Conservation (phyloP, 2,113 vertebrate species). For the Scomber scombrus region DNA sequence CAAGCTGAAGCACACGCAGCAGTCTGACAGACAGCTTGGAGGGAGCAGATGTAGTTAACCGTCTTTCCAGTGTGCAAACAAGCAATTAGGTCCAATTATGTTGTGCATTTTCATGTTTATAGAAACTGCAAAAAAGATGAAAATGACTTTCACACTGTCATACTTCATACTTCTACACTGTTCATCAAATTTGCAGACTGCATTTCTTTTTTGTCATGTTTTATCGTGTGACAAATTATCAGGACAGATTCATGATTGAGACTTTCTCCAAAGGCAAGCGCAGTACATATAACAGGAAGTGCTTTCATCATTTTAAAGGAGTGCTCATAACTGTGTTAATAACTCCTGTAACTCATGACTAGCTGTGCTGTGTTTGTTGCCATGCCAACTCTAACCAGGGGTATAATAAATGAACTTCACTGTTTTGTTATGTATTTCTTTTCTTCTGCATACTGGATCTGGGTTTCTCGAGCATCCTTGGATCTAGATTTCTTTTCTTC, state of each 20-base stretch:
- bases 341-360: neutral
- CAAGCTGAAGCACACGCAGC: conserved; percentile 14
- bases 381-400: neutral
- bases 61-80: conserved; percentile 53
- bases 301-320: neutral
- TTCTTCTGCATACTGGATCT: neutral
- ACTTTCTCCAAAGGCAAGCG: neutral
- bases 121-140: conserved; percentile 34
- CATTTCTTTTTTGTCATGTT: conserved; percentile 17
- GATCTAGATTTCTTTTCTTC: too few species aligned
- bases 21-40: conserved; percentile 42
- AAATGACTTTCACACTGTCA: neutral
- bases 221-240: conserved; percentile 22
- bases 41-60: conserved; percentile 30
- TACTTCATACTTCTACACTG: neutral
- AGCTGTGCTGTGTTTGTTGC: neutral
- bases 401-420: neutral
- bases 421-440: neutral
- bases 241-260: neutral
- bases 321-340: neutral
- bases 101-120: conserved; percentile 22
- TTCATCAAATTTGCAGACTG: neutral
- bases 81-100: conserved; percentile 59
- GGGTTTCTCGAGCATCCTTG: too few species aligned
- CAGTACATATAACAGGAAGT: neutral